These are phyloP conservation scores for Philypnodon macrostomus DNA, from an alignment of 2,797 vertebrate genomes.

Conservation along the genomic window DNA sequence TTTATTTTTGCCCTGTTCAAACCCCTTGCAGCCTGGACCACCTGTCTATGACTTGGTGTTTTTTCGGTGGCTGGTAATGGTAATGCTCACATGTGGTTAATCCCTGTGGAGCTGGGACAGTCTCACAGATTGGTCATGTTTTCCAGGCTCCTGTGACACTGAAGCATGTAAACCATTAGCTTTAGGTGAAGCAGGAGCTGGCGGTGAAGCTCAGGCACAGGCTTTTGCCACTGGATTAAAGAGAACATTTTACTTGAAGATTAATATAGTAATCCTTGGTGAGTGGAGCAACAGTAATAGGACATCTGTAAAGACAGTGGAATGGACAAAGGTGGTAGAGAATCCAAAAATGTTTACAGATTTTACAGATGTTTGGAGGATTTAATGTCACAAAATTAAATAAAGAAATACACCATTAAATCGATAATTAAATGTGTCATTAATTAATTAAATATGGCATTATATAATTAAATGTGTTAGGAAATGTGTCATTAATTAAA, in stretches of 20 bases:
- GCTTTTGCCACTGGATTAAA: slow-evolving; percentile 6
- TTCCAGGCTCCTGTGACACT: slow-evolving; percentile 45
- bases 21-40: slow-evolving; percentile 48
- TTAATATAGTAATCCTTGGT: slow-evolving; percentile 4
- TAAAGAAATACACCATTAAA: too few relatives aligned
- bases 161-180: slow-evolving; percentile 59
- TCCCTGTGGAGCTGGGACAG: slow-evolving; percentile 46
- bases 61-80: slow-evolving; percentile 46
- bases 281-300: background rate
- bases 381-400: too few relatives aligned
- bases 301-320: background rate
- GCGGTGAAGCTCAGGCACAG: slow-evolving; percentile 20
- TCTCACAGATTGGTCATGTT: slow-evolving; percentile 50
- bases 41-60: slow-evolving; percentile 43
- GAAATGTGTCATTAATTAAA: too few relatives aligned
- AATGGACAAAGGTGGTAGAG: too few relatives aligned
- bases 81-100: slow-evolving; percentile 56
- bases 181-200: slow-evolving; percentile 16
- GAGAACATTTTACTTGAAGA: slow-evolving; percentile 1
- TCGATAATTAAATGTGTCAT: too few relatives aligned
- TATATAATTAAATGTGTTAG: too few relatives aligned
- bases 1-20: slow-evolving; percentile 36
- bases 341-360: too few relatives aligned
- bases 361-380: too few relatives aligned
- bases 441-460: too few relatives aligned